Conservation (phyloP, 2,888 invertebrate genomes). For the Eurytoma adleriae region DNA sequence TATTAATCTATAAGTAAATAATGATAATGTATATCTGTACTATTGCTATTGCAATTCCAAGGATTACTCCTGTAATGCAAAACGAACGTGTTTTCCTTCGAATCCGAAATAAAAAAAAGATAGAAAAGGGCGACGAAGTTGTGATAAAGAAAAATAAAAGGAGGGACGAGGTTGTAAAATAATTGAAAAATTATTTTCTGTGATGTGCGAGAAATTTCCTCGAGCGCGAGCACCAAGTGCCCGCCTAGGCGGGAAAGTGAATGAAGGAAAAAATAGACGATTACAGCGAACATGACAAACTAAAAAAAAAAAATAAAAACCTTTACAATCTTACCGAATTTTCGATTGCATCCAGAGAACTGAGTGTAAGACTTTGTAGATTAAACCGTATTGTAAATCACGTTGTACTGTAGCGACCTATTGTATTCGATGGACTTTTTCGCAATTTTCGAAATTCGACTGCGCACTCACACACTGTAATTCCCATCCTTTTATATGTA, state of each 20-base stretch:
- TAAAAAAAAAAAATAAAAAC: not conserved
- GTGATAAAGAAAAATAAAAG: conserved; percentile 41
- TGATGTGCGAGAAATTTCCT: conserved; percentile 40
- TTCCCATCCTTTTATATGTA: conserved; percentile 21
- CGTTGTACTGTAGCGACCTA: conserved; percentile 24
- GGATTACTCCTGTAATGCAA: conserved; percentile 26
- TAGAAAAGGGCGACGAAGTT: conserved; percentile 19
- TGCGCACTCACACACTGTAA: conserved; percentile 4
- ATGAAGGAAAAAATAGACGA: conserved; percentile 13
- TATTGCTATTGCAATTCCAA: conserved; percentile 40
- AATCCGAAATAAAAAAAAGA: conserved; percentile 5
- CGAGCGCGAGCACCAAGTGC: conserved; percentile 28
- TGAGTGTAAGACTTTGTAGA: conserved; percentile 46
- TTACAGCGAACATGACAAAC: conserved; percentile 18
- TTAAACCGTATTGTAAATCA: conserved; percentile 46
- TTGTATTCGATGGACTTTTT: conserved; percentile 29
- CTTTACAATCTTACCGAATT: conserved; percentile 21
- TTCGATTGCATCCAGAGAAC: conserved; percentile 25
- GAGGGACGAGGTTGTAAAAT: conserved; percentile 37
- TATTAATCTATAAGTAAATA: conserved; percentile 45
- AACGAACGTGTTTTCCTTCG: conserved; percentile 29
- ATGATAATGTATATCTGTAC: conserved; percentile 50
- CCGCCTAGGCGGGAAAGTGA: conserved; percentile 3
- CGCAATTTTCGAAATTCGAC: conserved; percentile 13
- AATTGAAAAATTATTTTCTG: conserved; percentile 53